Evolutionary conservation across 1,140 invertebrate species (phyloP).

Genomic region (Trichonephila inaurata): DNA sequence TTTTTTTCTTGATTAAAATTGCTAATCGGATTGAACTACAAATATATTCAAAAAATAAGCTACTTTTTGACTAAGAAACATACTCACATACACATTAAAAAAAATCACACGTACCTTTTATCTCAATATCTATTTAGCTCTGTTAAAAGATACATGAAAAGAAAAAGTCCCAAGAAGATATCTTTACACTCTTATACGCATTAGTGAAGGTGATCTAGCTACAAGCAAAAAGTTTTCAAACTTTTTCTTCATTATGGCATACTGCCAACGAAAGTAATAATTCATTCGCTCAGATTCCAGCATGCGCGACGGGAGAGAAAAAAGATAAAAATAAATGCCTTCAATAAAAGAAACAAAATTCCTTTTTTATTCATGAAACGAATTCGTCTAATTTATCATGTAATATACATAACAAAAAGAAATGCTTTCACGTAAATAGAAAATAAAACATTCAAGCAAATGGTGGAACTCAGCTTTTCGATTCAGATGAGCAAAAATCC

Average conservation of each 20-base stretch:
- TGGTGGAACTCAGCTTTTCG: too few species aligned
- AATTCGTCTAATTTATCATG: not conserved
- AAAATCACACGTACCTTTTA: not conserved
- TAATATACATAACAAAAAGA: not conserved
- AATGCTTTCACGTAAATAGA: not conserved
- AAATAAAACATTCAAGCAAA: not conserved
- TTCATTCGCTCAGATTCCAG: not conserved
- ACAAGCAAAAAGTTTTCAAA: not conserved
- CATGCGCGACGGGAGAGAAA: not conserved
- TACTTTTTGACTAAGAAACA: too few species aligned
- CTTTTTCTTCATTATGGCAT: not conserved
- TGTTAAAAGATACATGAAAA: not conserved
- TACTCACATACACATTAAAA: not conserved
- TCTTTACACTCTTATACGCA: not conserved
- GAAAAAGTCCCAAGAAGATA: not conserved
- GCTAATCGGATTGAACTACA: too few species aligned
- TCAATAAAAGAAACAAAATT: not conserved
- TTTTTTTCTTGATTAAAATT: too few species aligned
- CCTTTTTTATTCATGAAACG: not conserved
- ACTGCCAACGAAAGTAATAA: not conserved
- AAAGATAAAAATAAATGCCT: not conserved
- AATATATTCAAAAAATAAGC: too few species aligned
- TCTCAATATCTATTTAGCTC: not conserved
- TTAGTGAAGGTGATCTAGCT: not conserved
- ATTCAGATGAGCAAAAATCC: too few species aligned